Base-by-base conservation (phyloP, 2,113 vertebrate genomes). In the Mesocricetus auratus region DNA sequence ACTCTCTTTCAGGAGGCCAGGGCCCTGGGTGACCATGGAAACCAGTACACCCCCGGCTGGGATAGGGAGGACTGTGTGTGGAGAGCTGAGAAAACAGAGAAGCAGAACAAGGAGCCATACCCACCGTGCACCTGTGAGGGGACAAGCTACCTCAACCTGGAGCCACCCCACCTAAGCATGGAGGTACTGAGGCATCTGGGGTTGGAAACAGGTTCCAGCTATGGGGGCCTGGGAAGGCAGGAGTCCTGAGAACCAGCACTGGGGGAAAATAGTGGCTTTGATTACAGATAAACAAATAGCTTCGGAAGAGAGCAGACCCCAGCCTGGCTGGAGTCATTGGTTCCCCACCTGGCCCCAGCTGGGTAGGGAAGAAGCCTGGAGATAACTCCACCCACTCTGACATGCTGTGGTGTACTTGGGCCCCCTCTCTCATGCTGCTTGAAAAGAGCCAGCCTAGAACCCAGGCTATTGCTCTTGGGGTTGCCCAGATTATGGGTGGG, bases 331-430 rank as follows among this genome's bases (percentile, higher is more conserved):
- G 9, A 47, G 83, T 2, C 83, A 86, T 47, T 66, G 42, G 83
- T 66, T 16, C 53, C 26, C 78, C 10, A 24, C 36, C 66, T n/a
- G 5, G 8, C 1, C 53, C 33, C 19, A 39, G 31, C 73, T 33
- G 1, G 66, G 22, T 15, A 2, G 4, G 16, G 56, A 62, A 12
- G 62, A 39, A 53, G 29, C 39, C 36, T 73, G 19, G 4, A 42
- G 15, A 5, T 69, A 4, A 33, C 1, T 58, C 56, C 42, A n/a
- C 4, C 56, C 31, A 39, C 53, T 50, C 62, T 31, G 45, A 42
- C 6, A 0, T 1, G 69, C 39, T 0, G 4, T 3, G 29, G 33
- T 42, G 47, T 4, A 16, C 12, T 24, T 0, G 0, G 58, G 5
- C 58, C 62, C 21, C 68, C 68, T 77, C 29, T n/a, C 26, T 21